Evolutionary conservation across 2,888 invertebrate species (phyloP).

Genomic region (Andricus curvator): DNA sequence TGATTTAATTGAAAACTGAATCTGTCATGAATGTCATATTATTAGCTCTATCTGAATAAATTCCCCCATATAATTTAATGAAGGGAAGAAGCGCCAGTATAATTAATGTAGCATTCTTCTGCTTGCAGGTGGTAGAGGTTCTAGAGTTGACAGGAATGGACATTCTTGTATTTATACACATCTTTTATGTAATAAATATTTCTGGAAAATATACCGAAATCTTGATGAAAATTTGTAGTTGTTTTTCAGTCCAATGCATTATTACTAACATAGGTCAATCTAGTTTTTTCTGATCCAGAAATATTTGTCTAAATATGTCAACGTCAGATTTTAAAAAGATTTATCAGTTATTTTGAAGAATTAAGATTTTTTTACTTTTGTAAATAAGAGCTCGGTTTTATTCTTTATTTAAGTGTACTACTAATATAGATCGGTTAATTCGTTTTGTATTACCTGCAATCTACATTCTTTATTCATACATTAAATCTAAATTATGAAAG

Average conservation of each 20-base stretch:
- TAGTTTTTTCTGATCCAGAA: no score
- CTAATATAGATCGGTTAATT: no score
- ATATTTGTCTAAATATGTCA: no score
- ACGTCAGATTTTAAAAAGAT: no score
- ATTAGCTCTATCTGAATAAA: slow-evolving; percentile 74
- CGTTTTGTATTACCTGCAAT: no score
- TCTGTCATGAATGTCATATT: slow-evolving; percentile 66
- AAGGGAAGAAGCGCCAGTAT: neutral
- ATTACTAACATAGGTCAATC: no score
- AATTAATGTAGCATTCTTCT: neutral
- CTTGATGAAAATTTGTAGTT: neutral
- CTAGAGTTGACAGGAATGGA: neutral
- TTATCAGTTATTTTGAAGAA: no score
- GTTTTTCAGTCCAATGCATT: neutral
- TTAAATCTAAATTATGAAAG: no score
- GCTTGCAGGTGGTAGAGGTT: neutral
- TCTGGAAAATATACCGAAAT: neutral
- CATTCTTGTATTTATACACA: neutral
- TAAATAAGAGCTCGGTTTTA: no score
- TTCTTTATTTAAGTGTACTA: no score
- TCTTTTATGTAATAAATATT: neutral
- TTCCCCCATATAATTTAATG: neutral
- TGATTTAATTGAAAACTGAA: slow-evolving; percentile 60
- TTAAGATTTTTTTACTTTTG: no score
- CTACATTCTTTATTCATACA: no score